Base-by-base conservation (phyloP, 2,797 vertebrate species). In the Crenichthys baileyi region DNA sequence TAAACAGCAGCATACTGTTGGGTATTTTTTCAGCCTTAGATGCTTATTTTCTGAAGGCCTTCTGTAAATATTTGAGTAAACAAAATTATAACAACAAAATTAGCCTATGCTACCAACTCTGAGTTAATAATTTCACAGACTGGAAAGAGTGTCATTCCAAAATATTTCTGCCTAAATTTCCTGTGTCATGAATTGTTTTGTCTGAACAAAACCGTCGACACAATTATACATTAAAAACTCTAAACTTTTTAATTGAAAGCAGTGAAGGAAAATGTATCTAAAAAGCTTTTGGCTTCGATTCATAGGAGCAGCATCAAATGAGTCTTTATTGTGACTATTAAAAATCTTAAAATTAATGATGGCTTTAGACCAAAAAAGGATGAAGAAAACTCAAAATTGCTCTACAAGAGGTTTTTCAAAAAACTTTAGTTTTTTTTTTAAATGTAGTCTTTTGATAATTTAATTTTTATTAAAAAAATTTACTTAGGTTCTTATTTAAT, bases 71-170 rank as follows among this genome's bases (percentile, higher is more conserved):
- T 68, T 46, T 79, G 11, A 72, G 79, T 36, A 31, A 78, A 78
- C 76, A 77, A 48, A 83, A 87, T 68, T 68, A 29, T 83, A 82
- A 80, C 79, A 86, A 85, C 82, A 80, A 80, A 87, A 83, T 51
- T 8, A n/a, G 31, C 84, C 88, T 85, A 83, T 75, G 50, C 83
- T 79, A 75, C 76, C 76, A 60, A 83, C 78, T 72, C 76, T 74
- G 72, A 78, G 48, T 73, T 72, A 48, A 71, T 65, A 16, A 18
- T 72, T 85, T 88, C 60, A 39, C 70, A n/a, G 48, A 81, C 58
- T 3, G 67, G 73, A 46, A 71, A 50, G 85, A 90, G 83, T 92
- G 92, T 91, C 79, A 89, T 90, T 93, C 86, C 76, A 55, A 92
- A 90, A 88, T 79, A 61, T 39, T 26, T 58, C 39, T 58, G 58